Evolutionary conservation across 2,113 vertebrate genomes (phyloP).

Genomic region (Phalacrocorax pelagicus): DNA sequence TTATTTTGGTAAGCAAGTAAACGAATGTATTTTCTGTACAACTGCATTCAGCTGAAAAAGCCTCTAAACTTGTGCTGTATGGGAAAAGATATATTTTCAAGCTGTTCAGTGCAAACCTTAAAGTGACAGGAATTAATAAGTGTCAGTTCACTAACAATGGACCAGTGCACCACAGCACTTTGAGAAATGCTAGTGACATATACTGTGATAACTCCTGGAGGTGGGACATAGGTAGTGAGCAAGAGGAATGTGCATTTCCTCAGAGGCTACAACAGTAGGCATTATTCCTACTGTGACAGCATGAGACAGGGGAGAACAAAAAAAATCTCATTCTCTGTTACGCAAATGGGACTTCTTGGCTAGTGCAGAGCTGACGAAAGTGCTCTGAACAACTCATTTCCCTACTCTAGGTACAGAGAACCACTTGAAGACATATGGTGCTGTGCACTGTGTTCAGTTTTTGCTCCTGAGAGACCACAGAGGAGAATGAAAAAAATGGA

Average conservation of each 20-base stretch:
- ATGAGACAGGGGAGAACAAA: background rate
- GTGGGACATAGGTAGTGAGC: background rate
- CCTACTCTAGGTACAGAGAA: background rate
- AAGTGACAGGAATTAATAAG: constrained; percentile 1
- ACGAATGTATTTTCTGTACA: background rate
- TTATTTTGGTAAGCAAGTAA: background rate
- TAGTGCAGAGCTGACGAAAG: background rate
- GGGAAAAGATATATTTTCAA: background rate
- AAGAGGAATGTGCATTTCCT: background rate
- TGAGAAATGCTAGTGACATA: background rate
- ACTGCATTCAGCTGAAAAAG: background rate
- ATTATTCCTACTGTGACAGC: background rate
- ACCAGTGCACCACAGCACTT: background rate
- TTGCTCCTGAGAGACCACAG: background rate
- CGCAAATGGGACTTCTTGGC: background rate
- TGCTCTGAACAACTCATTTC: background rate
- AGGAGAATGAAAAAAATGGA: background rate
- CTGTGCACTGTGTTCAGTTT: background rate
- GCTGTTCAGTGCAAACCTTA: background rate
- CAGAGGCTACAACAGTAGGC: background rate
- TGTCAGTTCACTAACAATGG: background rate
- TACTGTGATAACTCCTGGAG: background rate
- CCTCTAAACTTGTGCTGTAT: background rate
- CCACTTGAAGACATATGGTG: background rate
- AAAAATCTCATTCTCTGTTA: background rate